Conservation (phyloP, 1,140 invertebrate species). For the Diploscapter pachys region DNA sequence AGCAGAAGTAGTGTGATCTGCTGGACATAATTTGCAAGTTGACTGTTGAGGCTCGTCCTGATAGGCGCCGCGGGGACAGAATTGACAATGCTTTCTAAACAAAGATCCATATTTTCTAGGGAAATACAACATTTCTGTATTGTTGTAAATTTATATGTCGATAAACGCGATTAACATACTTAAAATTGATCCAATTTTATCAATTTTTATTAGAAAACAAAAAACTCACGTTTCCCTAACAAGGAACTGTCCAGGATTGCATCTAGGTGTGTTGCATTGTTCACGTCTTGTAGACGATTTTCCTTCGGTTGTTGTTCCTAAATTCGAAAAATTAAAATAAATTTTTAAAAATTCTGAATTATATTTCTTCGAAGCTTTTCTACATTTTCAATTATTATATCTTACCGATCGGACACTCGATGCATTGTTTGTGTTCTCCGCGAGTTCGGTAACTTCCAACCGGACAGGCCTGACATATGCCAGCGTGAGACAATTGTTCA, state of each 20-base stretch:
- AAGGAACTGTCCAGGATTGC: slow-evolving; percentile 72
- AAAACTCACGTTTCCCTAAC: slow-evolving; percentile 68
- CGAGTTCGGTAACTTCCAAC: slow-evolving; percentile 82
- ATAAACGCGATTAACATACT: neutral
- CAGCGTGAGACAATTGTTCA: slow-evolving; percentile 70
- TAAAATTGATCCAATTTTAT: neutral
- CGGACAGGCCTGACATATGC: slow-evolving; percentile 85
- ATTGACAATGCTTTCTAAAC: slow-evolving; percentile 72
- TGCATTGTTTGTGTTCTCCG: slow-evolving; percentile 81
- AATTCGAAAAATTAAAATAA: neutral
- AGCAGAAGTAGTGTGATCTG: slow-evolving; percentile 83
- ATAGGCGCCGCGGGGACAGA: slow-evolving; percentile 86
- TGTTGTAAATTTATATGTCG: neutral
- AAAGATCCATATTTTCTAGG: neutral
- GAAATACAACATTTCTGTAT: neutral
- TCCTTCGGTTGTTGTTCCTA: slow-evolving; percentile 74
- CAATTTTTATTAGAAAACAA: neutral
- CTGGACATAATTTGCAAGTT: slow-evolving; percentile 79
- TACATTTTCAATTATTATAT: neutral
- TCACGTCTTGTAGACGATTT: slow-evolving; percentile 76
- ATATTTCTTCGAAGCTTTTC: neutral
- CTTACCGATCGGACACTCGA: slow-evolving; percentile 75
- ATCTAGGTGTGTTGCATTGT: slow-evolving; percentile 77
- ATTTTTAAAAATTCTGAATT: neutral
- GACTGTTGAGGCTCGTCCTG: slow-evolving; percentile 85